Percentiles rank a stretch among this genome's conserved stretches.
These are phyloP conservation scores for Lepidurus couesii DNA, from an alignment of 1,140 invertebrate genomes.

Conservation along the genomic window DNA sequence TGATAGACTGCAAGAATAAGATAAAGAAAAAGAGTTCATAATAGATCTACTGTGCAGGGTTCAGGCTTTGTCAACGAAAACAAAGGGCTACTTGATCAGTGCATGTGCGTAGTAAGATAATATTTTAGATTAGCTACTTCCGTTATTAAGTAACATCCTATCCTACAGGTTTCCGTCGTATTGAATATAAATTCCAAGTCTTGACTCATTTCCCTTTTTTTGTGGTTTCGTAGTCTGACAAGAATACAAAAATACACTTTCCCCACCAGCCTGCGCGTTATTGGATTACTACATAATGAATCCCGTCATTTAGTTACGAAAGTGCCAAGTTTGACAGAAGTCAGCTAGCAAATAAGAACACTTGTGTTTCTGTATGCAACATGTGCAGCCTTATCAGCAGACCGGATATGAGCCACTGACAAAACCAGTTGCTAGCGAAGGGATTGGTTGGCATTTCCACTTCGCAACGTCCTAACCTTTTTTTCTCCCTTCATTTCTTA, in stretches of 20 bases:
- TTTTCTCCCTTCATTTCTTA: neutral
- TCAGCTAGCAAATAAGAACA: neutral
- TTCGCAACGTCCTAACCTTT: neutral
- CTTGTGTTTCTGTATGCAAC: constrained; percentile 18
- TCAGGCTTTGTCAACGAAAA: too few relatives aligned
- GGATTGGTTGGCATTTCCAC: constrained; percentile 15
- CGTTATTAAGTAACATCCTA: neutral
- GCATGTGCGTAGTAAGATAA: neutral
- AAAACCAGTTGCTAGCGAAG: constrained; percentile 11
- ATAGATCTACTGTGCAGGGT: too few relatives aligned
- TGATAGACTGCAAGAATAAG: too few relatives aligned
- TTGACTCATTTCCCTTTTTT: too few relatives aligned
- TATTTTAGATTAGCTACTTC: neutral
- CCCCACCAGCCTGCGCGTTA: too few relatives aligned
- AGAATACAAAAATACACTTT: too few relatives aligned
- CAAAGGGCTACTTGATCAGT: neutral
- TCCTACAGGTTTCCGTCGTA: neutral
- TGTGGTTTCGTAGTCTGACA: too few relatives aligned
- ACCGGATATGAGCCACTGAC: constrained; percentile 16
- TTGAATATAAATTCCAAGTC: too few relatives aligned
- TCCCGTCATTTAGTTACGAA: neutral
- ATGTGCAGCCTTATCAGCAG: constrained; percentile 4
- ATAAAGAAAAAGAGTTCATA: too few relatives aligned
- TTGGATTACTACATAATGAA: neutral
- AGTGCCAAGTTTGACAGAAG: neutral